Conservation (phyloP, 1,140 invertebrate genomes). For the Lepidotrigona ventralis region DNA sequence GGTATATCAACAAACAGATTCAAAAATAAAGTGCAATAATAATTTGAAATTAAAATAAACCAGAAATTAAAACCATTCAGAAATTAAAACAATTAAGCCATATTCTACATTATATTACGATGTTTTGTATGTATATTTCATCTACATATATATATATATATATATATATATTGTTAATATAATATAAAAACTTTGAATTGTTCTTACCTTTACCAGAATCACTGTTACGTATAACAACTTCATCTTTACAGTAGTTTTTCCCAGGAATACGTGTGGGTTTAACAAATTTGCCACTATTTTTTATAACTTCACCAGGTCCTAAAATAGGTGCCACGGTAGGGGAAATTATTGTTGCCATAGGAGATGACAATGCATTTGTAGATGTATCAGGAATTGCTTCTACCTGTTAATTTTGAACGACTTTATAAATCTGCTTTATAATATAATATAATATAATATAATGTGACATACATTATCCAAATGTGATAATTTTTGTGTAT, state of each 20-base stretch:
- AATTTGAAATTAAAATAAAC: conserved; percentile 41
- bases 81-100: conserved; percentile 13
- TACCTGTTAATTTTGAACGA: conserved; percentile 49
- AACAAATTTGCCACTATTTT: conserved; percentile 91
- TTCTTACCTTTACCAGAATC: conserved; percentile 95
- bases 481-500: conserved; percentile 88
- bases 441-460: background rate
- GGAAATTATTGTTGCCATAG: conserved; percentile 67
- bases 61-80: background rate
- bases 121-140: conserved; percentile 21
- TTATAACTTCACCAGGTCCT: conserved; percentile 90
- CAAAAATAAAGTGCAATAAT: conserved; percentile 11
- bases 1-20: conserved; percentile 6
- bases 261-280: conserved; percentile 94
- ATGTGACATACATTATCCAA: conserved; percentile 82
- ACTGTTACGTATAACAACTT: conserved; percentile 95
- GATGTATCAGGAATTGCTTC: conserved; percentile 73
- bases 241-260: conserved; percentile 95
- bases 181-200: conserved; percentile 24
- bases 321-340: conserved; percentile 82
- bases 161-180: conserved; percentile 5
- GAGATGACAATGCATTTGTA: conserved; percentile 67
- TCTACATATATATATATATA: background rate
- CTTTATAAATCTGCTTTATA: background rate
- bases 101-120: conserved; percentile 24